Evolutionary conservation across 2,797 vertebrate genomes (phyloP).

Genomic region (Harpagifer antarcticus): DNA sequence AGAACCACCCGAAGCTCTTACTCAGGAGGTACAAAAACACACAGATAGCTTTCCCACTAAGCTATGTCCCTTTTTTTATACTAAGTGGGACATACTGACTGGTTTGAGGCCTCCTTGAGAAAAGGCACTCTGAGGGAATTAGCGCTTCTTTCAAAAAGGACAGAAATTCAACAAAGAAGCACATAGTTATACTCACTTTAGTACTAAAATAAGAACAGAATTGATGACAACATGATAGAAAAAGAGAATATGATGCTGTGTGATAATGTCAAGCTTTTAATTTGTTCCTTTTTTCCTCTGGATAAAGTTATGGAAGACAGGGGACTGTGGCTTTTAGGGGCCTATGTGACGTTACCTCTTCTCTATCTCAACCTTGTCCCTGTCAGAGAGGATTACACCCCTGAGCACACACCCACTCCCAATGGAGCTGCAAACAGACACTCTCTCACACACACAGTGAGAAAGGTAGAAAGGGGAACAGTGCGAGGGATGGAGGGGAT

Average conservation of each 20-base stretch:
- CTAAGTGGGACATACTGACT: neutral
- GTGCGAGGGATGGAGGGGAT: constrained; percentile 21
- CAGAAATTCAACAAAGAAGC: neutral
- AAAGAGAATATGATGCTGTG: constrained; percentile 7
- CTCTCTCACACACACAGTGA: constrained; percentile 31
- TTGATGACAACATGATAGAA: constrained; percentile 11
- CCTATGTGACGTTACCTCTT: constrained; percentile 53
- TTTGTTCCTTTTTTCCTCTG: constrained; percentile 25
- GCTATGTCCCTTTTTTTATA: constrained; percentile 31
- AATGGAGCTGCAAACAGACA: constrained; percentile 61
- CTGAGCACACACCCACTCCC: constrained; percentile 79
- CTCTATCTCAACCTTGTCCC: constrained; percentile 75
- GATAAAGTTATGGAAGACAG: constrained; percentile 25
- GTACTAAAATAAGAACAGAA: constrained; percentile 5
- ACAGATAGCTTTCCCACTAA: constrained; percentile 33
- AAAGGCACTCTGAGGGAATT: constrained; percentile 5
- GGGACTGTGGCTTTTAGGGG: constrained; percentile 62
- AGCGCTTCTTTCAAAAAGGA: neutral
- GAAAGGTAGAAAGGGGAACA: constrained; percentile 36
- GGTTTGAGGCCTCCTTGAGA: constrained; percentile 24
- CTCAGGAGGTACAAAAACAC: constrained; percentile 88
- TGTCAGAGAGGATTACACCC: constrained; percentile 86
- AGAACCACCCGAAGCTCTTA: constrained; percentile 97
- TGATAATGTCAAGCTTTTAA: constrained; percentile 9
- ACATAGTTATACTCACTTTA: neutral